Evolutionary conservation across 2,888 invertebrate species (phyloP).

Genomic region (Cacoxenus indagator): DNA sequence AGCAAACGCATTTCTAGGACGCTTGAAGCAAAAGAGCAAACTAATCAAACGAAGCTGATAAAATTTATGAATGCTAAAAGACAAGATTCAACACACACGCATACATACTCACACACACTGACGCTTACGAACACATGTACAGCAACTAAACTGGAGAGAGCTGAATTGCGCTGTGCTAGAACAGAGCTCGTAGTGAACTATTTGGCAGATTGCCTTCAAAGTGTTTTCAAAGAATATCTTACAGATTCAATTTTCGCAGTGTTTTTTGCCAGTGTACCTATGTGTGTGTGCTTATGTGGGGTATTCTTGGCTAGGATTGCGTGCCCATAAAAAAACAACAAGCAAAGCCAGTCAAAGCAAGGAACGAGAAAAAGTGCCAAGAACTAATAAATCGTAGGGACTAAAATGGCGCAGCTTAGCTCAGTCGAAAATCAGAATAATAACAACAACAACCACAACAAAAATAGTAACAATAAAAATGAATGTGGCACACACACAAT

Average conservation of each 20-base stretch:
- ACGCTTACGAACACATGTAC: neutral
- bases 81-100: neutral
- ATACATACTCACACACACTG: neutral
- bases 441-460: neutral
- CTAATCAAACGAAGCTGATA: neutral
- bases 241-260: slow-evolving; percentile 21
- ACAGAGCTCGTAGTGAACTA: too few species aligned
- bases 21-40: too few species aligned
- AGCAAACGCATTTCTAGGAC: too few species aligned
- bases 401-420: slow-evolving; percentile 5
- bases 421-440: neutral
- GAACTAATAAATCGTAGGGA: slow-evolving; percentile 26
- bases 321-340: slow-evolving; percentile 5
- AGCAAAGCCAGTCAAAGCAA: neutral
- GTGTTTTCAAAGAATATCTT: slow-evolving; percentile 32
- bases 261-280: neutral
- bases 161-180: too few species aligned
- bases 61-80: neutral
- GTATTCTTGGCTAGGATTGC: neutral
- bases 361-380: neutral
- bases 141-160: too few species aligned
- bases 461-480: neutral
- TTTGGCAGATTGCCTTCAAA: slow-evolving; percentile 42
- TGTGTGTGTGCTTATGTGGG: slow-evolving; percentile 10
- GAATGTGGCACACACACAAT: too few species aligned